Evolutionary conservation across 1,140 invertebrate species (phyloP).

Genomic region (Lanistes nyassanus): DNA sequence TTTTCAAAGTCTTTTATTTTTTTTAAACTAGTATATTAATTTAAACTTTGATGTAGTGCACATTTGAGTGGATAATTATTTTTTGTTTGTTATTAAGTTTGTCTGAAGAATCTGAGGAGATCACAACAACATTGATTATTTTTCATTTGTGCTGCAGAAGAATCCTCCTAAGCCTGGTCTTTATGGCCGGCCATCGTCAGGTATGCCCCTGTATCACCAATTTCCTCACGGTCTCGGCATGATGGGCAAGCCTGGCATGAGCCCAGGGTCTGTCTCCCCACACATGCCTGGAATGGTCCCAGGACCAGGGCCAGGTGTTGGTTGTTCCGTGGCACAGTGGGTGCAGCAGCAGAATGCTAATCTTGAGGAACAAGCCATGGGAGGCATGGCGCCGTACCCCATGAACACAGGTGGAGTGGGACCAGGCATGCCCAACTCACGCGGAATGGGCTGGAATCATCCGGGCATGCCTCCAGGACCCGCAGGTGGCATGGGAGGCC

Average conservation of each 20-base stretch:
- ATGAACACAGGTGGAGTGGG: constrained; percentile 42
- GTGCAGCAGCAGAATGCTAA: constrained; percentile 63
- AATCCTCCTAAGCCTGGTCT: constrained; percentile 31
- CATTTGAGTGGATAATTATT: no score
- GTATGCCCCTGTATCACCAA: not conserved
- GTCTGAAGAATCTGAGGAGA: no score
- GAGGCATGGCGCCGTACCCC: constrained; percentile 14
- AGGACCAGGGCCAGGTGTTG: constrained; percentile 31
- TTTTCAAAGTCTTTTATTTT: no score
- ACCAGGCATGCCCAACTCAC: constrained; percentile 29
- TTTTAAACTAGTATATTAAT: no score
- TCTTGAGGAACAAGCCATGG: constrained; percentile 46
- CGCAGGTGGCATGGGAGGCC: constrained; percentile 29
- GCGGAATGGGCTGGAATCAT: constrained; percentile 1
- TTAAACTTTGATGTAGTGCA: no score
- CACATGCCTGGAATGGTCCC: constrained; percentile 8
- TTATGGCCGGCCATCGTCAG: not conserved
- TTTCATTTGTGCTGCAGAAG: constrained; percentile 37
- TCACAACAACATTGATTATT: not conserved
- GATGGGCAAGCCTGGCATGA: constrained; percentile 26
- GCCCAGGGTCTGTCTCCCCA: constrained; percentile 3
- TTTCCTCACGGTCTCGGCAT: constrained; percentile 22
- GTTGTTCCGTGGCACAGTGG: constrained; percentile 58
- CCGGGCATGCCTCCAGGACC: constrained; percentile 25
- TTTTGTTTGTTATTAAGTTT: no score